Base-by-base conservation (phyloP, 2,888 invertebrate species). In the Drosophila silvestris region DNA sequence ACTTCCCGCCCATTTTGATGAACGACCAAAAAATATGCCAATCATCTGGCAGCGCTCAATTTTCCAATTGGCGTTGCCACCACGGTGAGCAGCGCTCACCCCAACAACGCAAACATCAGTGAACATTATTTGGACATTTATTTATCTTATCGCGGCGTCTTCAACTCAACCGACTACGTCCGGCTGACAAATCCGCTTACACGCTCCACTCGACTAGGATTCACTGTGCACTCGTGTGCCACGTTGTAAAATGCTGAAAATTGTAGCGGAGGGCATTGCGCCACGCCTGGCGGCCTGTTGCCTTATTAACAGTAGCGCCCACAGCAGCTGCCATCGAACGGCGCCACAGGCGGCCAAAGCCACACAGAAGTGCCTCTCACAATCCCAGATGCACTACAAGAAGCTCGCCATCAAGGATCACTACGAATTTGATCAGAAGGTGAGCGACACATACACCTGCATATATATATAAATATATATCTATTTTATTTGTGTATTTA, bases 351-450 rank as follows among this genome's bases (percentile, higher is more conserved):
- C 85, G 3, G 82, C 85, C 16, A 72, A 81, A 33, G 86, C 80
- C 47, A 86, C 85, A 35, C 91, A 89, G 53, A 92, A 92, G 63
- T 86, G 65, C 60, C 78, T 93, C 51, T 91, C 93, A 47, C 92
- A 92, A 61, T 88, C 91, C 19, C 91, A 92, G 57, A 66, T 63
- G 50, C 80, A 70, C 50, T 72, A 72, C 19, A 93, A 92, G 68
- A 92, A 91, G 74, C 92, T 95, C 83, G 85, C 94, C 84, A 96
- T 97, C 81, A 96, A 95, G 89, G 96, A 96, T 93, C 96, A 97
- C 91, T 96, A 95, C 72, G 97, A 97, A 82, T 97, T 97, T 92
- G 95, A 97, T 76, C 95, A 95, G 82, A 97, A 97, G 94, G 97
- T 95, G 88, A 90, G 92, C 76, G 33, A 12, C 3, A 3, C 19